Conservation (phyloP, 2,797 vertebrate species). For the Perodicticus potto region DNA sequence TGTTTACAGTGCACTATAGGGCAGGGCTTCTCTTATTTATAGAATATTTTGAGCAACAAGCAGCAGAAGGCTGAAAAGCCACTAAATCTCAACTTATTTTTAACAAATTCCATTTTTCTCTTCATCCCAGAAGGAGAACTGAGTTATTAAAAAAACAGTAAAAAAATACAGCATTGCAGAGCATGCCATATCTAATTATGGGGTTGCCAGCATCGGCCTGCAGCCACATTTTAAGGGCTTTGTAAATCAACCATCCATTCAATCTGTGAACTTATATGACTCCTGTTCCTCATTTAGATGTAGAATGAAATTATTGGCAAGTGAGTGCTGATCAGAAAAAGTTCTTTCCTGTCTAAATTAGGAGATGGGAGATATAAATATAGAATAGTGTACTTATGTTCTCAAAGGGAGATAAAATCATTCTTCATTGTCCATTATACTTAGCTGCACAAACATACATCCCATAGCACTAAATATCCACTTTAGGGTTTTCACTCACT, state of each 20-base stretch:
- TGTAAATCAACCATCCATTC: constrained; percentile 80
- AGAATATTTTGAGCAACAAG: constrained; percentile 77
- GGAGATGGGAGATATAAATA: constrained; percentile 77
- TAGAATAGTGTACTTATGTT: constrained; percentile 71
- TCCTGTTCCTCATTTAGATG: constrained; percentile 77
- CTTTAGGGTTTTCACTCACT: neutral
- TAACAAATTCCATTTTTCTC: constrained; percentile 80
- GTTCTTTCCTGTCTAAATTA: constrained; percentile 77
- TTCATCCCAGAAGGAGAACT: constrained; percentile 79
- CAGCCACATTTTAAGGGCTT: constrained; percentile 82
- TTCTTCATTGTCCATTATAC: constrained; percentile 74
- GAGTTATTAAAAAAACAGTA: constrained; percentile 82
- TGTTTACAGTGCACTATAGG: constrained; percentile 82
- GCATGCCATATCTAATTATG: constrained; percentile 81
- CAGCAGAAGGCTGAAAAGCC: constrained; percentile 82
- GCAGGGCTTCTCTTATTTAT: constrained; percentile 79
- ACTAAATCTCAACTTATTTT: constrained; percentile 84
- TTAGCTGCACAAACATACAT: constrained; percentile 30
- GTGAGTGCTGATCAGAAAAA: constrained; percentile 76
- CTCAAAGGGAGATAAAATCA: constrained; percentile 68
- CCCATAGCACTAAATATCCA: neutral
- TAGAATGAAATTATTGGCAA: constrained; percentile 79
- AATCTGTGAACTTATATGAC: constrained; percentile 82
- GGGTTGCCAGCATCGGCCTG: constrained; percentile 82
- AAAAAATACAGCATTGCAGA: constrained; percentile 78